Evolutionary conservation across 2,888 invertebrate species (phyloP).

Genomic region (Ceramica pisi): DNA sequence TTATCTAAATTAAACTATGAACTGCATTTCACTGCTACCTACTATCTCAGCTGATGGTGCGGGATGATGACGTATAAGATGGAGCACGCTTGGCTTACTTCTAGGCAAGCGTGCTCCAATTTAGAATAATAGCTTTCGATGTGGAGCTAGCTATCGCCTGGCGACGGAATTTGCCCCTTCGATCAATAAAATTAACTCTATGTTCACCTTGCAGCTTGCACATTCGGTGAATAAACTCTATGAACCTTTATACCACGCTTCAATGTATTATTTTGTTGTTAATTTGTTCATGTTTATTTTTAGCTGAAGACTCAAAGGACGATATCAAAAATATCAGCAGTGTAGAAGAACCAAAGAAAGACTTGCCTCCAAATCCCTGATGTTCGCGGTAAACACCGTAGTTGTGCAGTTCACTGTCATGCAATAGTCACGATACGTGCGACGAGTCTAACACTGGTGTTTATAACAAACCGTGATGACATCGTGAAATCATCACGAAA

Average conservation of each 20-base stretch:
- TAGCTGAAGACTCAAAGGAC: conserved; percentile 92
- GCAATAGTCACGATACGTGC: conserved; percentile 54
- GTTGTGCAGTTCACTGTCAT: conserved; percentile 61
- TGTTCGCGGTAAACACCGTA: conserved; percentile 73
- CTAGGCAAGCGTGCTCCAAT: too few relatives aligned
- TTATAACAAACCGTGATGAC: conserved; percentile 37
- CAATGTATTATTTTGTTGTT: too few relatives aligned
- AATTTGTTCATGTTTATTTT: conserved; percentile 65
- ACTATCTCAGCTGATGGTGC: too few relatives aligned
- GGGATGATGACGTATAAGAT: too few relatives aligned
- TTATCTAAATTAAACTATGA: too few relatives aligned
- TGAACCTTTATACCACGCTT: too few relatives aligned
- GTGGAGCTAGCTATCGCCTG: neutral
- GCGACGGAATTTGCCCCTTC: neutral
- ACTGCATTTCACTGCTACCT: too few relatives aligned
- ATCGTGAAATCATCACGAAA: conserved; percentile 29
- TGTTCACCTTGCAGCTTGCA: neutral
- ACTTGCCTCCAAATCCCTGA: conserved; percentile 93
- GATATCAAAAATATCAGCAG: conserved; percentile 90
- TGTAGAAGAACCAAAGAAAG: conserved; percentile 93
- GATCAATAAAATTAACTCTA: neutral
- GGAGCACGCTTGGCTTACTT: too few relatives aligned
- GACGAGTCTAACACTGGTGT: conserved; percentile 53
- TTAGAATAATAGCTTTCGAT: neutral
- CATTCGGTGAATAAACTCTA: neutral